These are phyloP conservation scores for Hypothenemus hampei DNA, from an alignment of 1,140 invertebrate genomes.

Conservation along the genomic window DNA sequence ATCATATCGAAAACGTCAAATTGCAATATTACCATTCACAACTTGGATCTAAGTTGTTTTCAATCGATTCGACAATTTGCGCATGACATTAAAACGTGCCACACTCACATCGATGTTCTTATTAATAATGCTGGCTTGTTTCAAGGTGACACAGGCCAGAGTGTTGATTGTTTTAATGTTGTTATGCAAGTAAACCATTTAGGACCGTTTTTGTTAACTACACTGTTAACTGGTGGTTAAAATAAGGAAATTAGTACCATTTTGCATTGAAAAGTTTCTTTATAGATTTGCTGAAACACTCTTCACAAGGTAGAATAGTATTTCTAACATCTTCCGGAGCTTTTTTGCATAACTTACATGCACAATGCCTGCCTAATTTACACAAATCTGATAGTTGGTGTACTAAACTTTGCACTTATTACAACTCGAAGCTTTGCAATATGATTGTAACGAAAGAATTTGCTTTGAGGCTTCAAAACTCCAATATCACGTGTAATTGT, in stretches of 20 bases:
- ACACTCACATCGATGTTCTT: slow-evolving; percentile 57
- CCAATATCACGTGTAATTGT: slow-evolving; percentile 47
- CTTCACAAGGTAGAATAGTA: slow-evolving; percentile 34
- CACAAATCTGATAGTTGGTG: slow-evolving; percentile 12
- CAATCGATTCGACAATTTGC: slow-evolving; percentile 51
- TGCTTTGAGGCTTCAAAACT: slow-evolving; percentile 29
- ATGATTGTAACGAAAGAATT: slow-evolving; percentile 38
- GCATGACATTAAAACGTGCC: slow-evolving; percentile 46
- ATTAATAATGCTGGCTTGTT: slow-evolving; percentile 62
- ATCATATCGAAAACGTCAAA: slow-evolving; percentile 41
- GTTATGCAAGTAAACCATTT: slow-evolving; percentile 63
- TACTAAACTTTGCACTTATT: slow-evolving; percentile 31
- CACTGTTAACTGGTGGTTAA: slow-evolving; percentile 55
- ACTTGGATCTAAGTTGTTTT: slow-evolving; percentile 50
- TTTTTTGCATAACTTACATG: slow-evolving; percentile 26
- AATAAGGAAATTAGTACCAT: background rate
- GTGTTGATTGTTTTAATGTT: slow-evolving; percentile 55
- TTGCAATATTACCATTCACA: slow-evolving; percentile 20
- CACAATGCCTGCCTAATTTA: slow-evolving; percentile 23
- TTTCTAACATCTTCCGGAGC: slow-evolving; percentile 35
- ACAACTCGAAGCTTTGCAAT: slow-evolving; percentile 42
- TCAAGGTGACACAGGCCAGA: slow-evolving; percentile 41
- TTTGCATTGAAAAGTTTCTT: background rate
- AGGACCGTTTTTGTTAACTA: slow-evolving; percentile 61
- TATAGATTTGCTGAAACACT: slow-evolving; percentile 43